Evolutionary conservation across 2,888 invertebrate genomes (phyloP).

Genomic region (Geophilus truncorum): DNA sequence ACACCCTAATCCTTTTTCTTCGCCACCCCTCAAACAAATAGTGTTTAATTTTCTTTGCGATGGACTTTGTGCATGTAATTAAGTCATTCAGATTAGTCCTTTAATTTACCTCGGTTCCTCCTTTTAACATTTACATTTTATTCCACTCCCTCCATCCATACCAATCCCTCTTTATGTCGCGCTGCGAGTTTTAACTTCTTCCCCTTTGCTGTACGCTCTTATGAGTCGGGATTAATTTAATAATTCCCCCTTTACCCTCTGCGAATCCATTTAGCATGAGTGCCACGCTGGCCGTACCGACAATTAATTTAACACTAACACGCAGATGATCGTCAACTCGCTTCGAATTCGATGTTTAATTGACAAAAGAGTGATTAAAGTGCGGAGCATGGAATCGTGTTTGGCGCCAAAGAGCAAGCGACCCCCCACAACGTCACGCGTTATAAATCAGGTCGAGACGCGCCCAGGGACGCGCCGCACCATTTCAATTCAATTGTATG

Average conservation of each 20-base stretch:
- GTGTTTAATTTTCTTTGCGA: background rate
- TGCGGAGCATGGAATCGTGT: slow-evolving; percentile 27
- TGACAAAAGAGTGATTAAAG: slow-evolving; percentile 27
- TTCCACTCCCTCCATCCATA: background rate
- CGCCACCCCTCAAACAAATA: background rate
- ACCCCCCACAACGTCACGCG: slow-evolving; percentile 22
- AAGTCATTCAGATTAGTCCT: slow-evolving; percentile 6
- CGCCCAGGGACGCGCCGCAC: slow-evolving; percentile 4
- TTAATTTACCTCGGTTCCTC: background rate
- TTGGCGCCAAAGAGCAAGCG: slow-evolving; percentile 23
- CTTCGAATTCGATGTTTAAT: slow-evolving; percentile 13
- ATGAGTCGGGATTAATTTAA: slow-evolving; percentile 20
- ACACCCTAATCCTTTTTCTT: background rate
- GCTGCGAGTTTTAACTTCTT: background rate
- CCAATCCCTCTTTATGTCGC: background rate
- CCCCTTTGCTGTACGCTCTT: background rate
- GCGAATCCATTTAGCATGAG: slow-evolving; percentile 12
- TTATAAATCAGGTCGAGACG: slow-evolving; percentile 15
- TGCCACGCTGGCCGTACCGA: slow-evolving; percentile 25
- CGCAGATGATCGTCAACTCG: slow-evolving; percentile 11
- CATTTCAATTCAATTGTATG: slow-evolving; percentile 21
- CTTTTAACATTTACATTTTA: background rate
- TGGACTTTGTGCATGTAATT: slow-evolving; percentile 6
- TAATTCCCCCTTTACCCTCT: background rate
- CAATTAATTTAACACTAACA: slow-evolving; percentile 25